phyloP scores from a whole-genome alignment of 2,113 vertebrate species.

The Pseudorectes ferrugineus region DNA sequence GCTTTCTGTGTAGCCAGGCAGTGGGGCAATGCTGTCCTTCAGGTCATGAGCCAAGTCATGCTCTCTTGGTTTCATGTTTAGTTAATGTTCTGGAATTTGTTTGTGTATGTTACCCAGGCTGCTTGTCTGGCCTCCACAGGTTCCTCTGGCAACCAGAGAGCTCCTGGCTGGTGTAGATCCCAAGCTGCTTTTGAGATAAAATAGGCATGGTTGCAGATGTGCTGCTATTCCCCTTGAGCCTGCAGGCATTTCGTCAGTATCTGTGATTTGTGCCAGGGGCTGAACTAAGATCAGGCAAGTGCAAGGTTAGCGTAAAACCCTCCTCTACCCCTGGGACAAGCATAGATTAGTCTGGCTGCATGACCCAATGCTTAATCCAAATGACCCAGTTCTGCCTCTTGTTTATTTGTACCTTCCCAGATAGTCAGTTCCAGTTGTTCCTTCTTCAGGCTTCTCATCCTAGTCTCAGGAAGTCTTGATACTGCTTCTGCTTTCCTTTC shows the following conservation, averaged over 20 bases:
- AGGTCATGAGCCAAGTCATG: not conserved
- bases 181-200: conserved; percentile 26
- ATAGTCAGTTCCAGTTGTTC: not conserved
- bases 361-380: conserved; percentile 5
- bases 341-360: not conserved
- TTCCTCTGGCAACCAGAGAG: conserved; percentile 17
- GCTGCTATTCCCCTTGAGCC: conserved; percentile 7
- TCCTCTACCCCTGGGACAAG: conserved; percentile 5
- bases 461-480: not conserved
- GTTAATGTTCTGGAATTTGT: conserved; percentile 27
- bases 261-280: not conserved
- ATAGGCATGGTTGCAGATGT: conserved; percentile 28
- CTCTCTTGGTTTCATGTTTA: not conserved
- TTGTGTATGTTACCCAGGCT: conserved; percentile 1
- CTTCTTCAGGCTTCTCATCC: not conserved
- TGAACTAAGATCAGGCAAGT: conserved; percentile 11
- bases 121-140: not conserved
- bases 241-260: conserved; percentile 16
- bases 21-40: not conserved
- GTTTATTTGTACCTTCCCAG: conserved; percentile 24
- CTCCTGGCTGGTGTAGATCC: not conserved
- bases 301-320: not conserved
- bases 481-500: not conserved
- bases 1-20: not conserved
- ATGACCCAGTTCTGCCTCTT: conserved; percentile 11